Conservation (phyloP, 2,797 vertebrate species). For the Sebastes reedi region DNA sequence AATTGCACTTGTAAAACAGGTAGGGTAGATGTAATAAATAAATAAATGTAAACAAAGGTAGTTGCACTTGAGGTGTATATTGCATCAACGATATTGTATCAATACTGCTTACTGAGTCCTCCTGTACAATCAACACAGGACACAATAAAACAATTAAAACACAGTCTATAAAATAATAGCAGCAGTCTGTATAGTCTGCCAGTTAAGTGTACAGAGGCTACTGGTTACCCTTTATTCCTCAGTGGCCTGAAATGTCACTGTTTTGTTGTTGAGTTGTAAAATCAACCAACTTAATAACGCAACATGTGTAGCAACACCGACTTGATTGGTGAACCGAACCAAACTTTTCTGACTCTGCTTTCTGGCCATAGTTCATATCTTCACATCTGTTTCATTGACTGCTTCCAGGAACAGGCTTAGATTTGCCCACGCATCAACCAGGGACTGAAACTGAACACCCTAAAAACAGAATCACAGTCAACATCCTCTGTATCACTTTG, state of each 20-base stretch:
- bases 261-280: not conserved
- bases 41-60: too few species aligned
- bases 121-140: not conserved
- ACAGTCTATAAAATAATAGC: not conserved
- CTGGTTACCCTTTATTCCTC: not conserved
- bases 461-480: not conserved
- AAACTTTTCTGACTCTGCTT: not conserved
- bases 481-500: not conserved
- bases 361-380: not conserved
- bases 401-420: not conserved
- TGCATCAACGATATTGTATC: not conserved
- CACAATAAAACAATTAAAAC: not conserved
- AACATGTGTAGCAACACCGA: not conserved
- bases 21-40: too few species aligned
- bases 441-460: not conserved
- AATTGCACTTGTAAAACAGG: too few species aligned
- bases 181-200: not conserved
- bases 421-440: not conserved
- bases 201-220: not conserved
- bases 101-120: not conserved
- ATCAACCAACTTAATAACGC: not conserved
- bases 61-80: too few species aligned
- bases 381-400: slow-evolving; percentile 2
- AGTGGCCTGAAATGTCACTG: not conserved
- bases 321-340: too few species aligned